phyloP scores from a whole-genome alignment of 2,113 vertebrate genomes.

The Sialia sialis region DNA sequence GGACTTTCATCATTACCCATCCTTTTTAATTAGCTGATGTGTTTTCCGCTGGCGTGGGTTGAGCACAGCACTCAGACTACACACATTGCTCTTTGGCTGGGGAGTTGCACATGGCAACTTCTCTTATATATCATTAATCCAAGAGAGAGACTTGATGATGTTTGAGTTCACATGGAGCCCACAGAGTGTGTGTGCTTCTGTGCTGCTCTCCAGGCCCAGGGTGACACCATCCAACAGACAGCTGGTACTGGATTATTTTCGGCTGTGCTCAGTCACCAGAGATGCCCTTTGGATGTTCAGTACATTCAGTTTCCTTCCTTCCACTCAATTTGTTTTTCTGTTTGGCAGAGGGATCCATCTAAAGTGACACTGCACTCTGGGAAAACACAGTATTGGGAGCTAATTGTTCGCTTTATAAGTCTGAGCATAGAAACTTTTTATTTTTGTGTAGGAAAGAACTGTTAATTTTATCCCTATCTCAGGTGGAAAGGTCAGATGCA shows the following conservation, averaged over 20 bases:
- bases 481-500: background rate
- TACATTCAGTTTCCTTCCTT: conserved; percentile 2
- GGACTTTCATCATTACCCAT: background rate
- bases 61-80: background rate
- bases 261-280: background rate
- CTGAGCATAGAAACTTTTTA: background rate
- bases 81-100: background rate
- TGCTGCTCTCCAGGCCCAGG: background rate
- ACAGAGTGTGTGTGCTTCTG: accelerated
- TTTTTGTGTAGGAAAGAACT: background rate
- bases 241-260: background rate
- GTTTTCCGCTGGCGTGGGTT: background rate
- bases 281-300: background rate
- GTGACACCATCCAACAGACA: background rate
- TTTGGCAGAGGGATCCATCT: background rate
- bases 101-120: background rate
- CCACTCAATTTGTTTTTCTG: background rate
- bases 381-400: background rate
- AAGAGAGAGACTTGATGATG: background rate
- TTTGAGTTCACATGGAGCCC: background rate
- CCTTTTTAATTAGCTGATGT: background rate
- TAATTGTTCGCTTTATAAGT: background rate
- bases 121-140: background rate
- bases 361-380: background rate
- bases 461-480: background rate